Evolutionary conservation across 2,113 vertebrate genomes (phyloP).

Genomic region (Epinephelus cyanopodus): DNA sequence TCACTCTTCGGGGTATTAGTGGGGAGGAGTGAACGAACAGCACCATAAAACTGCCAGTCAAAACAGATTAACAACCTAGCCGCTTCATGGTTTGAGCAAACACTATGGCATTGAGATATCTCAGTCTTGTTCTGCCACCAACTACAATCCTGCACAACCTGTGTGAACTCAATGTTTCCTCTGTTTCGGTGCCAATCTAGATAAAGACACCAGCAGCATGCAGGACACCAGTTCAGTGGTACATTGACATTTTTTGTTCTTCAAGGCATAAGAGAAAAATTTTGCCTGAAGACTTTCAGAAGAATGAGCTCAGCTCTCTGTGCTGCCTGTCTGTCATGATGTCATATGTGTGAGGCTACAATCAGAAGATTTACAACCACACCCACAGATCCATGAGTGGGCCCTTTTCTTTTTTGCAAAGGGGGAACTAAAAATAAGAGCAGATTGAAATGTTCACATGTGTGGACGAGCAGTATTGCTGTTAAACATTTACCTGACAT

Average conservation of each 20-base stretch:
- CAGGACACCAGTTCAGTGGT: too few species aligned
- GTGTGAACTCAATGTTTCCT: neutral
- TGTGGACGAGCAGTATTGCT: neutral
- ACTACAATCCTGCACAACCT: neutral
- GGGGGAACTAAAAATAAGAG: neutral
- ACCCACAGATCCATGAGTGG: conserved; percentile 49
- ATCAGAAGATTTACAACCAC: conserved; percentile 47
- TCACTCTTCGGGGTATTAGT: neutral
- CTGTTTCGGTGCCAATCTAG: neutral
- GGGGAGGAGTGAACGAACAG: conserved; percentile 25
- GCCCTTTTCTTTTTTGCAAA: neutral
- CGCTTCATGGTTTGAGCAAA: neutral
- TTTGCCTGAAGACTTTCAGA: neutral
- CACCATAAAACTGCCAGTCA: conserved; percentile 39
- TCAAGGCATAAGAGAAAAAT: neutral
- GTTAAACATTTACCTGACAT: conserved; percentile 25
- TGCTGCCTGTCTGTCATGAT: conserved; percentile 38
- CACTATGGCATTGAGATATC: too few species aligned
- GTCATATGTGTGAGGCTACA: neutral
- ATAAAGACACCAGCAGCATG: neutral
- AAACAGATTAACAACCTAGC: conserved; percentile 14
- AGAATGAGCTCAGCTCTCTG: neutral
- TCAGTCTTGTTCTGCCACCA: neutral
- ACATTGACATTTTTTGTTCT: neutral
- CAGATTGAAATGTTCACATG: neutral